A percentile compares a stretch with the other conserved stretches of the same genome.
phyloP scores from a whole-genome alignment of 2,113 vertebrate genomes.

The Tragulus kanchil region DNA sequence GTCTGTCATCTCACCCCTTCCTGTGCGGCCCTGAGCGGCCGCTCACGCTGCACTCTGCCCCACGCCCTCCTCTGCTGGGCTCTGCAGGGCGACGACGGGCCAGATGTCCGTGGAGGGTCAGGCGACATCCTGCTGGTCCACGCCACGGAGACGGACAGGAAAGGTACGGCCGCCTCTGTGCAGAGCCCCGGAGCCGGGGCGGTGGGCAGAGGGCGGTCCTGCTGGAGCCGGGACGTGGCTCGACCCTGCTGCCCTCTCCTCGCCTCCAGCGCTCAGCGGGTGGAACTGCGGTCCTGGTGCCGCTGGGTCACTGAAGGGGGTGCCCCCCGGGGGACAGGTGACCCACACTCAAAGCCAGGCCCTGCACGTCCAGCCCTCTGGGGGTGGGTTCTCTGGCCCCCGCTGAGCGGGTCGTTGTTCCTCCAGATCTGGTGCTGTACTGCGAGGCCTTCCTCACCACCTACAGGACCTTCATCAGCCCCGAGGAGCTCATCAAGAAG shows the following conservation, averaged over 20 bases:
- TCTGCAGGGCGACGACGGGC: conserved; percentile 96
- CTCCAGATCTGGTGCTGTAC: conserved; percentile 96
- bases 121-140: conserved; percentile 98
- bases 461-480: conserved; percentile 97
- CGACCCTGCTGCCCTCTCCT: background rate
- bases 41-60: rapidly evolving
- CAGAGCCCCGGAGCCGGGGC: rapidly evolving
- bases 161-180: conserved; percentile 88
- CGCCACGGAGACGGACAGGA: conserved; percentile 97
- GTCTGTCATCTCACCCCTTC: rapidly evolving
- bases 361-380: background rate
- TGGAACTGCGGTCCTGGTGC: too few relatives aligned
- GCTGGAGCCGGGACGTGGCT: rapidly evolving
- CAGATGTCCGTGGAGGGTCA: conserved; percentile 97
- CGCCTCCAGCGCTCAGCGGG: background rate
- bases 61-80: background rate
- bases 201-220: background rate
- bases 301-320: too few relatives aligned
- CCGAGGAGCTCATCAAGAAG: conserved; percentile 99
- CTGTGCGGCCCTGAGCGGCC: rapidly evolving
- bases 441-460: conserved; percentile 99
- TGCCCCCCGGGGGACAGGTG: background rate
- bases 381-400: background rate
- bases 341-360: background rate
- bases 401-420: rapidly evolving